Evolutionary conservation across 2,888 invertebrate genomes (phyloP).

Genomic region (Eumacrocentrus americanus): DNA sequence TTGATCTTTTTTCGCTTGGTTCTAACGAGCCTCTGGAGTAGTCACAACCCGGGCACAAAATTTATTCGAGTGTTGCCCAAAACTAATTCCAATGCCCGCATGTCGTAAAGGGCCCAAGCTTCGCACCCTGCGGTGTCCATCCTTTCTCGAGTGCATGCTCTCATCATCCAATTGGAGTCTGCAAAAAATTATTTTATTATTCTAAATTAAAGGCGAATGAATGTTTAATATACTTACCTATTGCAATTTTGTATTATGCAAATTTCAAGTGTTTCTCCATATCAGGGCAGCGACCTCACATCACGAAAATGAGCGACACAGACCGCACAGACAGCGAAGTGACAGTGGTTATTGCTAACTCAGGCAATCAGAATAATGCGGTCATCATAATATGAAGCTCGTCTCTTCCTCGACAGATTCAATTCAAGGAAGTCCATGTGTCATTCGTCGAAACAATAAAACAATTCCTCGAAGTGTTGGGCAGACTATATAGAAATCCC

Average conservation of each 20-base stretch:
- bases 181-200: background rate
- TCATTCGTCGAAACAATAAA: background rate
- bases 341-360: slow-evolving; percentile 16
- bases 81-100: slow-evolving; percentile 4
- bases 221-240: background rate
- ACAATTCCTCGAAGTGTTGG: background rate
- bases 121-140: background rate
- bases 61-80: background rate
- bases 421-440: background rate
- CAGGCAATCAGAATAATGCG: slow-evolving; percentile 22
- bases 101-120: background rate
- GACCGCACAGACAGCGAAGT: slow-evolving; percentile 26
- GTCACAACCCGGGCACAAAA: background rate
- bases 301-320: slow-evolving; percentile 3
- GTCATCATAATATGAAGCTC: slow-evolving; percentile 15
- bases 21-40: background rate
- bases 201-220: background rate
- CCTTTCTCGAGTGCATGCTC: background rate
- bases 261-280: slow-evolving; percentile 5
- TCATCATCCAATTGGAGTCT: slow-evolving; percentile 1
- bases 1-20: slow-evolving; percentile 1
- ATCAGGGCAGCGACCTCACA: slow-evolving; percentile 7
- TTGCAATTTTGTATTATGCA: slow-evolving; percentile 7
- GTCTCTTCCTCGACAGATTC: background rate
- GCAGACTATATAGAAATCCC: no score